Evolutionary conservation across 2,888 invertebrate genomes (phyloP).

Genomic region (Amphipoea lucens): DNA sequence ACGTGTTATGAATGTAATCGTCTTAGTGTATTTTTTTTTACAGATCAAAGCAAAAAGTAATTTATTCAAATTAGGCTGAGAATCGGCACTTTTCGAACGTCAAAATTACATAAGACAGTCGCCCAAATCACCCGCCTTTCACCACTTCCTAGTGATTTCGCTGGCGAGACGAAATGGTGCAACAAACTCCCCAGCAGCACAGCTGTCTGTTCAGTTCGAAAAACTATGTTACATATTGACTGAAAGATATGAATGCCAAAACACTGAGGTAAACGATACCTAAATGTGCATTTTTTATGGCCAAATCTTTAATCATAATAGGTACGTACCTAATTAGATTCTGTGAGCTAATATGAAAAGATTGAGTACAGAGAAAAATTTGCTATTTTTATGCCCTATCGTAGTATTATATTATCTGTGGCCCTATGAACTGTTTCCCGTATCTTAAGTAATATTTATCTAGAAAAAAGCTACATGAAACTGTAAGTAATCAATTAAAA

Average conservation of each 20-base stretch:
- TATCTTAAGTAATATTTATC: neutral
- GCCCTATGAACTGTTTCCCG: neutral
- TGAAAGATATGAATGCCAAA: no score
- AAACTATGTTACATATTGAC: no score
- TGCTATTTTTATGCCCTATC: neutral
- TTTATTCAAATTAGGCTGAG: neutral
- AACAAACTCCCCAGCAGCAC: neutral
- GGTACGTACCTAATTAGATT: neutral
- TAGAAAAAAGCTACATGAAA: neutral
- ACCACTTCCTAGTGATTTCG: neutral
- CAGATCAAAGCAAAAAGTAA: neutral
- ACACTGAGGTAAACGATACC: neutral
- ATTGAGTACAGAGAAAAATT: neutral
- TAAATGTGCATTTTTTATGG: neutral
- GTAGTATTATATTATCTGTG: no score
- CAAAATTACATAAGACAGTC: neutral
- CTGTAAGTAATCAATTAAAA: constrained; percentile 9
- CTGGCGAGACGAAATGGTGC: neutral
- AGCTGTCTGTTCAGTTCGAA: neutral
- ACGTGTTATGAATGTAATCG: neutral
- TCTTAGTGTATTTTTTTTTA: no score
- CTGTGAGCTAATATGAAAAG: neutral
- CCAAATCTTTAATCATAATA: neutral
- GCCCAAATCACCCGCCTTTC: neutral
- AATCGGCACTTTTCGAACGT: neutral